These are phyloP conservation scores for Creontiades dilutus DNA, from an alignment of 2,888 invertebrate genomes.

Conservation along the genomic window DNA sequence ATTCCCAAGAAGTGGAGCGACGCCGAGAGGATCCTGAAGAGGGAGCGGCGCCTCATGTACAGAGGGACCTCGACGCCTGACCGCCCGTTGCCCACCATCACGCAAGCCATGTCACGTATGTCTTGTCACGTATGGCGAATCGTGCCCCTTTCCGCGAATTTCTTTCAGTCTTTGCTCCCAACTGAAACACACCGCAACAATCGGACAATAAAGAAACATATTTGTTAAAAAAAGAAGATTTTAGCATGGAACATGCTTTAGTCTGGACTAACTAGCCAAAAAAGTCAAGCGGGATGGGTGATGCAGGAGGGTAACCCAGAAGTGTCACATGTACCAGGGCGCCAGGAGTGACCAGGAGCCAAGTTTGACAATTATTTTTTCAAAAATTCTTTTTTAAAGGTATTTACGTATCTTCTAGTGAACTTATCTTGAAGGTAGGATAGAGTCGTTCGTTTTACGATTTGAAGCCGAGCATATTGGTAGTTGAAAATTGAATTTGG, in stretches of 20 bases:
- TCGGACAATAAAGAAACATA: neutral
- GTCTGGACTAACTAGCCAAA: neutral
- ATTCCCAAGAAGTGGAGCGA: conserved; percentile 82
- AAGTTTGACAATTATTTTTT: too few relatives aligned
- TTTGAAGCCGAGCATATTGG: too few relatives aligned
- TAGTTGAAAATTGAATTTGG: too few relatives aligned
- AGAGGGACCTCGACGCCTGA: conserved; percentile 32
- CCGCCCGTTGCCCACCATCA: neutral
- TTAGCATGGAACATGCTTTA: neutral
- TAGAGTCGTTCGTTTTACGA: too few relatives aligned
- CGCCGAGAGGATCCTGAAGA: conserved; percentile 62
- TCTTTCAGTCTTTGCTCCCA: neutral
- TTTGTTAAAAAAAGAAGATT: neutral
- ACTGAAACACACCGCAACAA: neutral
- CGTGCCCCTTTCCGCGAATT: neutral
- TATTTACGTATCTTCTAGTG: too few relatives aligned
- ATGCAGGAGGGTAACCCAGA: too few relatives aligned
- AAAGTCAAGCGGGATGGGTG: too few relatives aligned
- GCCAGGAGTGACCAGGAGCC: too few relatives aligned
- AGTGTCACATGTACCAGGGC: too few relatives aligned
- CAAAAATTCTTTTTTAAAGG: too few relatives aligned
- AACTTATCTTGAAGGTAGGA: too few relatives aligned
- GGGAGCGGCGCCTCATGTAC: conserved; percentile 39
- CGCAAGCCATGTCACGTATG: conserved; percentile 7
- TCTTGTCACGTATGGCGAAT: neutral